Percentiles rank a stretch among this genome's conserved stretches.
Conservation (phyloP, 2,888 invertebrate genomes). For the Coleophora deauratella region DNA sequence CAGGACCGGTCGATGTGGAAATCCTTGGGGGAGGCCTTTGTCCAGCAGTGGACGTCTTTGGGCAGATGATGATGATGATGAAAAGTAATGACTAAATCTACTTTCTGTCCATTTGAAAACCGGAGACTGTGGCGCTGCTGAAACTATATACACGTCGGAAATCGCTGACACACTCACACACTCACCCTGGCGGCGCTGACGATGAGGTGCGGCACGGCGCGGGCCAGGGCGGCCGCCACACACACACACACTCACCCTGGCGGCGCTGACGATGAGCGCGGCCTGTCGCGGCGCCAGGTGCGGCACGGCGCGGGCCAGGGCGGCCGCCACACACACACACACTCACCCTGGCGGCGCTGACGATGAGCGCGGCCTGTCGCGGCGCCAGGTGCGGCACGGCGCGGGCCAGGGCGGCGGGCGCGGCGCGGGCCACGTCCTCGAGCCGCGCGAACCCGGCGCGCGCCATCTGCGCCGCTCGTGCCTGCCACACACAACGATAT, state of each 20-base stretch:
- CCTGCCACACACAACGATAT: slow-evolving; percentile 69
- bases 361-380: slow-evolving; percentile 85
- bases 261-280: slow-evolving; percentile 87
- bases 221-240: slow-evolving; percentile 74
- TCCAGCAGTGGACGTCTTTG: too few relatives aligned
- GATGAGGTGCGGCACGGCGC: slow-evolving; percentile 82
- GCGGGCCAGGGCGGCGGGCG: slow-evolving; percentile 75
- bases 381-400: slow-evolving; percentile 81
- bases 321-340: slow-evolving; percentile 76
- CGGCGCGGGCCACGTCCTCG: slow-evolving; percentile 83
- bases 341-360: slow-evolving; percentile 90
- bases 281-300: slow-evolving; percentile 84
- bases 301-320: slow-evolving; percentile 77
- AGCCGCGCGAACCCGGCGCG: slow-evolving; percentile 87
- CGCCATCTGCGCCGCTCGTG: slow-evolving; percentile 87
- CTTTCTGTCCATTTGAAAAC: too few relatives aligned
- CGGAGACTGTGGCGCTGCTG: too few relatives aligned
- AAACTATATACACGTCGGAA: too few relatives aligned
- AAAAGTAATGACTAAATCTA: too few relatives aligned
- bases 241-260: slow-evolving; percentile 89
- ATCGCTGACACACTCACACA: too few relatives aligned
- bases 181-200: slow-evolving; percentile 89
- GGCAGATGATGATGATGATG: too few relatives aligned
- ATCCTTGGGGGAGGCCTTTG: too few relatives aligned
- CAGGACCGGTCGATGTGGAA: too few relatives aligned